Evolutionary conservation across 2,888 invertebrate species (phyloP).

Genomic region (Macrophya annulata): DNA sequence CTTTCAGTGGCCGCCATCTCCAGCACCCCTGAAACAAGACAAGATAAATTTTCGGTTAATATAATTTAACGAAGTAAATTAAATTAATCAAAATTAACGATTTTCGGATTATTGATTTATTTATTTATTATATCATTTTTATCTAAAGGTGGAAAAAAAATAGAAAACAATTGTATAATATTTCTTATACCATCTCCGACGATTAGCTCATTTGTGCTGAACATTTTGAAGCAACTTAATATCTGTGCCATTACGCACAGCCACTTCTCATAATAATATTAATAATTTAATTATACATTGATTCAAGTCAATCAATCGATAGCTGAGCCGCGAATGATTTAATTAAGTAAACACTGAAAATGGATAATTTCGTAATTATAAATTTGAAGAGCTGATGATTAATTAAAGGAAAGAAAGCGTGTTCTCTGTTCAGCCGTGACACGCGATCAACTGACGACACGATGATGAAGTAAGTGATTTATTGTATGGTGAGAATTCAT

Average conservation of each 20-base stretch:
- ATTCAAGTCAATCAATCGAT: constrained; percentile 8
- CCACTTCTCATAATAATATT: neutral
- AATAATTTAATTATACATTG: neutral
- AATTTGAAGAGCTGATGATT: neutral
- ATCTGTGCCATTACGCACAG: constrained; percentile 35
- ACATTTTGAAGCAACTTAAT: constrained; percentile 53
- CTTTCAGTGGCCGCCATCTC: constrained; percentile 92
- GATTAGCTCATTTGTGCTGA: constrained; percentile 18
- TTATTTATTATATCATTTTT: neutral
- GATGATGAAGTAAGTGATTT: neutral
- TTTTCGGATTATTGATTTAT: neutral
- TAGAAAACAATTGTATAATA: neutral
- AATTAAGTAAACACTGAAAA: neutral
- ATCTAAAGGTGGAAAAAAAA: no score
- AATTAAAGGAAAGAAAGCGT: neutral
- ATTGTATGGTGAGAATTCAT: neutral
- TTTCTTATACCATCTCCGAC: constrained; percentile 34
- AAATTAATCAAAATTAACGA: neutral
- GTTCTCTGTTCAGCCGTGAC: constrained; percentile 20
- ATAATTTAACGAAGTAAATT: neutral
- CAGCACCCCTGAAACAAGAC: constrained; percentile 86
- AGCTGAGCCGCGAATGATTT: neutral
- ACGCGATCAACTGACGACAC: constrained; percentile 13
- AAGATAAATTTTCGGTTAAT: constrained; percentile 2
- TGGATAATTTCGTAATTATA: neutral